Evolutionary conservation across 1,140 invertebrate species (phyloP).

Genomic region (Melipona quadrifasciata): DNA sequence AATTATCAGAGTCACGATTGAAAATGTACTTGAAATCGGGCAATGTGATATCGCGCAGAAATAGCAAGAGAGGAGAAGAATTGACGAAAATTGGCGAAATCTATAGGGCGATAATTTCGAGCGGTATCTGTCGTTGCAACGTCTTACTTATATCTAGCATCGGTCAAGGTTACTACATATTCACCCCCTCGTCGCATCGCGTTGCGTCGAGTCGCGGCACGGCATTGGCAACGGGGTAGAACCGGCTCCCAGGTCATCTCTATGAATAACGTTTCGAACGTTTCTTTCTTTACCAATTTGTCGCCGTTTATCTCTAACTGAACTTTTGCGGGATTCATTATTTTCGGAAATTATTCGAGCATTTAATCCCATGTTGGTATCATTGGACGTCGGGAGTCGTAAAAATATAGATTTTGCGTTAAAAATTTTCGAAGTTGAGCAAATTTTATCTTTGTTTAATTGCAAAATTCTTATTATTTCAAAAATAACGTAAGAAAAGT

Average conservation of each 20-base stretch:
- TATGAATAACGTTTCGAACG: conserved; percentile 54
- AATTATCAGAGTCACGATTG: too few relatives aligned
- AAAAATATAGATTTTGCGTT: too few relatives aligned
- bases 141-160: conserved; percentile 31
- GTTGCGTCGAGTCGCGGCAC: not conserved
- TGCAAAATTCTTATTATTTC: too few relatives aligned
- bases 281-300: conserved; percentile 26
- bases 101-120: not conserved
- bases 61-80: not conserved
- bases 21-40: not conserved
- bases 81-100: not conserved
- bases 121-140: not conserved
- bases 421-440: too few relatives aligned
- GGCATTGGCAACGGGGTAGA: conserved; percentile 26
- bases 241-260: conserved; percentile 42
- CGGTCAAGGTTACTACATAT: conserved; percentile 61
- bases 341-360: not conserved
- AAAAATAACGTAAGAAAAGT: too few relatives aligned
- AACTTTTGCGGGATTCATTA: not conserved
- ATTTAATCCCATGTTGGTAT: not conserved
- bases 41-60: not conserved
- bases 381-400: too few relatives aligned
- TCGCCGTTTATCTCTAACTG: not conserved
- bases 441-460: too few relatives aligned
- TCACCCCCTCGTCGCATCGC: conserved; percentile 8